Evolutionary conservation across 2,113 vertebrate species (phyloP), one percentile per base, ranked within the genome.

Genomic region (Chaetura pelagica): DNA sequence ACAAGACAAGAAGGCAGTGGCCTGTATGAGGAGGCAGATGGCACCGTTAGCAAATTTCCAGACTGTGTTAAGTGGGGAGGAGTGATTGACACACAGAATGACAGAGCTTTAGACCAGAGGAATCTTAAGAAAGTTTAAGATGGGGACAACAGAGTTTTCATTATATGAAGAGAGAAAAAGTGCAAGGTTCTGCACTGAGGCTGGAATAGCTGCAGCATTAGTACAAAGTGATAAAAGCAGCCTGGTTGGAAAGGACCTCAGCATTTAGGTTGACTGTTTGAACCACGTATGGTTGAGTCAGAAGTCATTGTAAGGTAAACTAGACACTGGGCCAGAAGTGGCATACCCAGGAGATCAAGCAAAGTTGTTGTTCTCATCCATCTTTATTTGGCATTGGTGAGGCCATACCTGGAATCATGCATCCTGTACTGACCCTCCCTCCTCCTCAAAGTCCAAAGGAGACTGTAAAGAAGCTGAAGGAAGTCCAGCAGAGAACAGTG

Each of bases 11-110:
- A 84, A 94, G 89, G 73, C 89, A 95, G 80, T 93, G 96, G 89
- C 95, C 95, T 95, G 34, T 78, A 67, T 84, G 86, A 87, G 73
- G 91, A 93, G 95, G 95, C 95, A 96, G 96, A 97, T 97, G 96
- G 94, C 83, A 97, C 73, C 35, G 61, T 96, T 96, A 94, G 73
- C 96, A 93, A 97, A 97, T 97, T 90, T 96, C 38, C 95, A 95
- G 83, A 89, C 93, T 95, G 91, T 95, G 96, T 95, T 93, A 96
- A 78, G 64, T 93, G 32, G 79, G 76, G 96, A 52, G 79, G 80
- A 67, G 91, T 96, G 96, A 96, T 95, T 96, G 96, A 97, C 96
- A 93, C 21, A 57, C 63, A 75, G 80, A 87, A 92, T 84, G 73
- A 69, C 72, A 94, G 72, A 90, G 92, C 88, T 92, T 93, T 85